Evolutionary conservation across 2,888 invertebrate genomes (phyloP).

Genomic region (Megalurothrips usitatus): DNA sequence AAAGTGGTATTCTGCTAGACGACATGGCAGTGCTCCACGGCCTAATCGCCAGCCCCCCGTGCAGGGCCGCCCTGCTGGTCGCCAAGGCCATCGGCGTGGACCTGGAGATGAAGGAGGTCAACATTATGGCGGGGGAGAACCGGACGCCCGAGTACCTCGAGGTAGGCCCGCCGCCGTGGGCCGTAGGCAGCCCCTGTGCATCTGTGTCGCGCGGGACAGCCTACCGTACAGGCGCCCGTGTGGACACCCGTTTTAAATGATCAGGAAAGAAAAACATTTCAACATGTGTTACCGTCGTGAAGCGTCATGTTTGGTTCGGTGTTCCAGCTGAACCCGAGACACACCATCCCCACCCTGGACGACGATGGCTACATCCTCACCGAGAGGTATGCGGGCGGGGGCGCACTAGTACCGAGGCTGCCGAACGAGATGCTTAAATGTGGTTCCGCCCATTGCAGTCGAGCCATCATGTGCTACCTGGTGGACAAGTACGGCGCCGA

Average conservation of each 20-base stretch:
- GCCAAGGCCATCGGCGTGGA: conserved; percentile 1
- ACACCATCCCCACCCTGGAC: neutral
- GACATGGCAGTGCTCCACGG: neutral
- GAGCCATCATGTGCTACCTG: conserved; percentile 16
- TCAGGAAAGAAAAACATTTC: too few species aligned
- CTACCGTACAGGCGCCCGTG: too few species aligned
- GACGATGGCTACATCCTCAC: neutral
- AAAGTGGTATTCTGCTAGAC: neutral
- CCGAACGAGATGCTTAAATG: too few species aligned
- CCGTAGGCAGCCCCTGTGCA: too few species aligned
- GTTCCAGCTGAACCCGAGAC: neutral
- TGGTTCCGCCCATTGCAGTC: neutral
- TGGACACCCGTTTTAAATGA: too few species aligned
- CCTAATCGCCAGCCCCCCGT: neutral
- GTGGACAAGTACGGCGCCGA: conserved; percentile 12
- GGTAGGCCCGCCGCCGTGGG: neutral
- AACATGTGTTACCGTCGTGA: too few species aligned
- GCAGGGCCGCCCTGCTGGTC: neutral
- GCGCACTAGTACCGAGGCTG: too few species aligned
- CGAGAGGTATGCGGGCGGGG: neutral
- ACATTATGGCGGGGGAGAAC: neutral
- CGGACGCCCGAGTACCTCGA: neutral
- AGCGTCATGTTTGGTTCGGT: too few species aligned
- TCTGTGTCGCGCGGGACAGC: too few species aligned
- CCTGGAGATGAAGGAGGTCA: neutral